Base-by-base conservation (phyloP, 2,888 invertebrate species). In the Argyresthia albistria region DNA sequence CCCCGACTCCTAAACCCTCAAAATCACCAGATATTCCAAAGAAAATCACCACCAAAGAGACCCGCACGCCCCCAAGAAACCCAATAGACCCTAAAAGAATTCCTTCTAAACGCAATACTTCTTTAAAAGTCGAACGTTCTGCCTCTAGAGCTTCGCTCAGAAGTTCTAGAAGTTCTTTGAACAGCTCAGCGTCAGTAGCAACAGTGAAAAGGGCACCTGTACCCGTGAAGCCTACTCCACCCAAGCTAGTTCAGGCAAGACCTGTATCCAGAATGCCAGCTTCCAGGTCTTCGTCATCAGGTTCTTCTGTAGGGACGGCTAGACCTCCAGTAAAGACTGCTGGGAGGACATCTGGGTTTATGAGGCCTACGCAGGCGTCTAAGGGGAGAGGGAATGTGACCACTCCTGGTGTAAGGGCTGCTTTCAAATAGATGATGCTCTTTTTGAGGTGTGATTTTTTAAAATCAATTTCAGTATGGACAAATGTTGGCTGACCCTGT, bases 331-430 rank as follows among this genome's bases (percentile, higher is more conserved):
- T 80, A 61, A 88, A 72, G 73, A 64, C 68, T 51, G 51, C 66
- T 47, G 59, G 72, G 62, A 74, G 87, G 70, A 77, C 83, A 0
- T 86, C 90, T 54, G 90, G 93, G 56, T 96, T 96, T 69, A 96
- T 96, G 96, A 90, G 95, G 65, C 96, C 96, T 0, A 96, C 96
- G 0, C 92, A 95, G 35, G 93, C 96, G 9, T 96, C 95, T 59
- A 90, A 92, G 36, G 95, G 95, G 51, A 93, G 95, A 52, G 82
- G 80, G 1, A 74, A 73, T 14, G 60, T 74, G 1, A 71, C 73
- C 1, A 76, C 75, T 51, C 73, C 73, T 55, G 67, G 68, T 12
- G 59, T 80, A 12, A 71, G 74, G 58, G 67, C 82, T 53, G 76
- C 70, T 62, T 67, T 78, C 39, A 83, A 84, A 57, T 81, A 75